These are phyloP conservation scores for Leuctra nigra DNA, from an alignment of 2,888 invertebrate genomes.

Conservation along the genomic window DNA sequence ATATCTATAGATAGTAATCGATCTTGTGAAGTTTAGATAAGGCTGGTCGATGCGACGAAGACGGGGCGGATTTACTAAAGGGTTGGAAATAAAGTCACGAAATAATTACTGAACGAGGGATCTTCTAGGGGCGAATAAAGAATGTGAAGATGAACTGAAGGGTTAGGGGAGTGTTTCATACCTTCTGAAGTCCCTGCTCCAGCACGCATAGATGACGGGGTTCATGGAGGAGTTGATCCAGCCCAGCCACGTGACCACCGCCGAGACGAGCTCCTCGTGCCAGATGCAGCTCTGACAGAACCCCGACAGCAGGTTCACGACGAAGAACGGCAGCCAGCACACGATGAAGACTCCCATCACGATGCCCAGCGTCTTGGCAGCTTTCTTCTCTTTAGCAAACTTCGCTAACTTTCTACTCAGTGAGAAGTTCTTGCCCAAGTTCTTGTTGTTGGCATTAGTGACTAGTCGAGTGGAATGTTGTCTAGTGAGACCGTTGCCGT, in stretches of 20 bases:
- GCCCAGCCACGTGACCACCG: slow-evolving; percentile 88
- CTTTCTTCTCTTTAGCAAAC: slow-evolving; percentile 95
- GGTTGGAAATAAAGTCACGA: no score
- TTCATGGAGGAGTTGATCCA: slow-evolving; percentile 97
- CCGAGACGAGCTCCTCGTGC: slow-evolving; percentile 80
- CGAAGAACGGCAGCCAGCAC: slow-evolving; percentile 97
- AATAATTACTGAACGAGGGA: no score
- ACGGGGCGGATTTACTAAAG: no score
- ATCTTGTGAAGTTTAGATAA: no score
- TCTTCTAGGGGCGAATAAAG: no score
- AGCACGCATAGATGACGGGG: slow-evolving; percentile 97
- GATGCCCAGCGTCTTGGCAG: slow-evolving; percentile 93
- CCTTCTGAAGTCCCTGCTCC: slow-evolving; percentile 95
- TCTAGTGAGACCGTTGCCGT: slow-evolving; percentile 69
- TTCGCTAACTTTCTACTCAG: slow-evolving; percentile 88
- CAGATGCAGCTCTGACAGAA: slow-evolving; percentile 83
- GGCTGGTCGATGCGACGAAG: no score
- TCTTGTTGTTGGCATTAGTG: slow-evolving; percentile 50
- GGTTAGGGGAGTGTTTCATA: slow-evolving; percentile 36
- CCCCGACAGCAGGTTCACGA: slow-evolving; percentile 86
- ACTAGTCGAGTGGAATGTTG: slow-evolving; percentile 58
- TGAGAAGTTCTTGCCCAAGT: slow-evolving; percentile 83
- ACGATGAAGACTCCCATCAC: slow-evolving; percentile 96
- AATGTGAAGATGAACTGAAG: not conserved
- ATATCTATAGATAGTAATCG: no score